These are phyloP conservation scores for Arctocebus calabarensis DNA, from an alignment of 2,797 vertebrate genomes.

Conservation along the genomic window DNA sequence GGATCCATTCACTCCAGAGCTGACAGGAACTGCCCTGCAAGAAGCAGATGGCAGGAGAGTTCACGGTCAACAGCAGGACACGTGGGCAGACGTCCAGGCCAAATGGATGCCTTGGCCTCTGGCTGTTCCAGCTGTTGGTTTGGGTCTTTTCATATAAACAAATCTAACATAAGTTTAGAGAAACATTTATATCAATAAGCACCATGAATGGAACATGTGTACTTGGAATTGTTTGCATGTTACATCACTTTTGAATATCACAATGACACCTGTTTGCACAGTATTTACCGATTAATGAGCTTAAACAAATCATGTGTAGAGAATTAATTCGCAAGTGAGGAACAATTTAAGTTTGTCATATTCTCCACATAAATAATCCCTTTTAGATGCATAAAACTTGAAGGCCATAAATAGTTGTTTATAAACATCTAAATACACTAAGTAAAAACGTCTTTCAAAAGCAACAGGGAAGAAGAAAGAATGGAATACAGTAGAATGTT, in stretches of 20 bases:
- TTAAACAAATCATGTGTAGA: conserved; percentile 56
- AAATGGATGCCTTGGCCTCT: conserved; percentile 62
- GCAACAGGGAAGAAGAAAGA: background rate
- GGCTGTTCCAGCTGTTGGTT: conserved; percentile 73
- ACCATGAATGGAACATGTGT: conserved; percentile 43
- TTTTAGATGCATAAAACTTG: conserved; percentile 5
- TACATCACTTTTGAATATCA: conserved; percentile 72
- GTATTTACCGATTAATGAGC: conserved; percentile 70
- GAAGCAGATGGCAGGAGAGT: conserved; percentile 18
- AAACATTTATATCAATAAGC: conserved; percentile 64
- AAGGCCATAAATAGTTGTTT: background rate
- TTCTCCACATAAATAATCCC: background rate
- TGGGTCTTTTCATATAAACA: conserved; percentile 70
- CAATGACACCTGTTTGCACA: conserved; percentile 73
- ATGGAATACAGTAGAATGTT: background rate
- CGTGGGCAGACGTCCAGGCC: conserved; percentile 53
- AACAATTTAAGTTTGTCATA: conserved; percentile 7
- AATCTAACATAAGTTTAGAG: conserved; percentile 56
- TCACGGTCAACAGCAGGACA: background rate
- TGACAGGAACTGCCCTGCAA: background rate
- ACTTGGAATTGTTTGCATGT: conserved; percentile 62
- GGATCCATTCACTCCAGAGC: background rate
- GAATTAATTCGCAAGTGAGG: conserved; percentile 49
- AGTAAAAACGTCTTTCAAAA: background rate
- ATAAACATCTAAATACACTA: conserved; percentile 28